Percentiles rank a stretch among this genome's conserved stretches.
Conservation (phyloP, 2,888 invertebrate species). For the Icerya purchasi region DNA sequence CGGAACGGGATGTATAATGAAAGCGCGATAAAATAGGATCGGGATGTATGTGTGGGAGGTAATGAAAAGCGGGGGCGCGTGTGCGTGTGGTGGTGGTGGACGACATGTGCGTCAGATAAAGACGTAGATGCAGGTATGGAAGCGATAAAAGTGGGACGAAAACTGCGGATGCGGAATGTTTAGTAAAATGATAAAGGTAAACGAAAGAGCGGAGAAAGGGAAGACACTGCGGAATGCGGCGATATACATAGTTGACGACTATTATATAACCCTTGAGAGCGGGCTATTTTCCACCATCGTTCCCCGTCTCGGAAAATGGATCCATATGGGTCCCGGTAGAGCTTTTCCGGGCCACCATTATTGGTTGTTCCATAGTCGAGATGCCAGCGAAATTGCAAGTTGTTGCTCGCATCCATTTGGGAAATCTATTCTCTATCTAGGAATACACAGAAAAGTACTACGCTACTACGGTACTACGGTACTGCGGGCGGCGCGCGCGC, state of each 20-base stretch:
- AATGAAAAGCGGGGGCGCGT: too few species aligned
- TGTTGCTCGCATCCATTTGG: slow-evolving; percentile 15
- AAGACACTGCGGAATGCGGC: too few species aligned
- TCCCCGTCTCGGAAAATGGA: slow-evolving; percentile 14
- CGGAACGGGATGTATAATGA: too few species aligned
- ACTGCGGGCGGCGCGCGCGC: too few species aligned
- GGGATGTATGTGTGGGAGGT: too few species aligned
- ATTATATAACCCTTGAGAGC: slow-evolving; percentile 17
- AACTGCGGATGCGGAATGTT: neutral
- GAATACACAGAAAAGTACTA: too few species aligned
- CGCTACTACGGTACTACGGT: too few species aligned
- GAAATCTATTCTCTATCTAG: slow-evolving; percentile 11
- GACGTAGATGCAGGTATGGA: too few species aligned
- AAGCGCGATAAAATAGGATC: too few species aligned
- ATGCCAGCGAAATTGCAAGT: slow-evolving; percentile 15
- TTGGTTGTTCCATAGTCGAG: slow-evolving; percentile 2
- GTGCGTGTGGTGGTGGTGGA: too few species aligned
- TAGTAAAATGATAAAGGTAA: neutral
- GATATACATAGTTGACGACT: slow-evolving; percentile 11
- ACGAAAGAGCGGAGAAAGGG: neutral
- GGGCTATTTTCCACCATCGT: slow-evolving; percentile 15
- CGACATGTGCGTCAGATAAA: too few species aligned
- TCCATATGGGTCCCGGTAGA: slow-evolving; percentile 14
- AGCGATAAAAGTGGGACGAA: neutral
- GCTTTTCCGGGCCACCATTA: slow-evolving; percentile 13